Evolutionary conservation across 2,888 invertebrate genomes (phyloP).

Genomic region (Uropetala carovei): DNA sequence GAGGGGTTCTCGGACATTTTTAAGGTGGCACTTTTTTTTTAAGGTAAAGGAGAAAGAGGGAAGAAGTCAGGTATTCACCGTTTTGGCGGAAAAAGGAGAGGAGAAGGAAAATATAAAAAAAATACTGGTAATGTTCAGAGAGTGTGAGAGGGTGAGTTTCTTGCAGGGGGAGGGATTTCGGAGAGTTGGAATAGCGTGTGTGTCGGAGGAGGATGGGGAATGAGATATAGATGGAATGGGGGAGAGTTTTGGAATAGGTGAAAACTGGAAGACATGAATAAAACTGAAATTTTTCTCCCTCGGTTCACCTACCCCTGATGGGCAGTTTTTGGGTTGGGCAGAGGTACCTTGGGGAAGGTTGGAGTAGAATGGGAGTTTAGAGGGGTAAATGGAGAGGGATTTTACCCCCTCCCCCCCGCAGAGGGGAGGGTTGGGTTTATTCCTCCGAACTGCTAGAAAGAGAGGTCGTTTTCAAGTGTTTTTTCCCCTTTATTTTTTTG

Average conservation of each 20-base stretch:
- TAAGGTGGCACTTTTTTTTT: not conserved
- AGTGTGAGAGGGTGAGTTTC: too few species aligned
- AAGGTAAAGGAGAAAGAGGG: not conserved
- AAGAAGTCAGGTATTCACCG: not conserved
- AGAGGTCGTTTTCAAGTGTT: not conserved
- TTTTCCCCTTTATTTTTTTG: not conserved
- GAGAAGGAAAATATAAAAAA: too few species aligned
- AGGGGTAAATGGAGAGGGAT: too few species aligned
- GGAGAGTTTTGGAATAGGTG: not conserved
- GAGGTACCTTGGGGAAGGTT: not conserved
- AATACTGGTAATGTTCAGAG: too few species aligned
- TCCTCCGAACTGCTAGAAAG: not conserved
- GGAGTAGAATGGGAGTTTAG: not conserved
- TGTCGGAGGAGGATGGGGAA: too few species aligned
- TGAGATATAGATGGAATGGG: too few species aligned
- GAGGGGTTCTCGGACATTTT: not conserved
- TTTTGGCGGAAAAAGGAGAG: too few species aligned
- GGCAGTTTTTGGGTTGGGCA: not conserved
- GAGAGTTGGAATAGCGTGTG: too few species aligned
- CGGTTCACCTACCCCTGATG: not conserved
- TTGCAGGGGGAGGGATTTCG: too few species aligned
- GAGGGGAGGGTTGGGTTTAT: not conserved
- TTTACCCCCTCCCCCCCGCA: not conserved
- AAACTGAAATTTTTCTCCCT: constrained; percentile 3
- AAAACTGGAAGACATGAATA: constrained; percentile 27